Conservation (phyloP, 1,140 invertebrate genomes). For the Trichomalopsis sarcophagae region DNA sequence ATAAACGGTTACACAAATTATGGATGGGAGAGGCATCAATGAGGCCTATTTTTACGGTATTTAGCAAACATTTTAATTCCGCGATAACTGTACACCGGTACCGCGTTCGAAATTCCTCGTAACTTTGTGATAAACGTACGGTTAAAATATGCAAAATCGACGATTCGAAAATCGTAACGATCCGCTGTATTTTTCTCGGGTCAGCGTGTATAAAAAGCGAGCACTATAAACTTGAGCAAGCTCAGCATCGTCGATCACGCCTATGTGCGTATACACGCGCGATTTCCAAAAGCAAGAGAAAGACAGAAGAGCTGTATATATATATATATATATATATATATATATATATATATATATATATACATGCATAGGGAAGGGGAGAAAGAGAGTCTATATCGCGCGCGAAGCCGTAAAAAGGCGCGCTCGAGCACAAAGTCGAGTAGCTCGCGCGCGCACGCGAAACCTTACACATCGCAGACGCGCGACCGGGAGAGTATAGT, state of each 20-base stretch:
- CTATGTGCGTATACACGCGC: no score
- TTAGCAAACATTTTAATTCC: conserved; percentile 3
- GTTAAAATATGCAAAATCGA: no score
- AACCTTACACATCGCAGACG: conserved; percentile 21
- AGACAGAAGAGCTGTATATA: background rate
- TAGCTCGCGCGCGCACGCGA: conserved; percentile 11
- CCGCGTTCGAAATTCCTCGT: no score
- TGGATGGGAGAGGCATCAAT: background rate
- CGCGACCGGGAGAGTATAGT: background rate
- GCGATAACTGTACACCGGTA: background rate
- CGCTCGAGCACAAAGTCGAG: conserved; percentile 15
- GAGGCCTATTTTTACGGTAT: conserved; percentile 1
- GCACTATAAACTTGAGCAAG: background rate
- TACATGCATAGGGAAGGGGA: background rate
- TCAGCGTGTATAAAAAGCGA: background rate
- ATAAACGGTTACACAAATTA: background rate
- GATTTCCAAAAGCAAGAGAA: background rate
- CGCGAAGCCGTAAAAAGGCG: conserved; percentile 19
- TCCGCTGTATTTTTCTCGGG: background rate
- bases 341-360: no score
- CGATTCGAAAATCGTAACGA: no score
- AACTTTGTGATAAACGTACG: background rate
- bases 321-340: rapidly evolving
- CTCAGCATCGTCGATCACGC: background rate
- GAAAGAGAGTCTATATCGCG: background rate